phyloP scores from a whole-genome alignment of 2,113 vertebrate genomes.

The Indri indri region DNA sequence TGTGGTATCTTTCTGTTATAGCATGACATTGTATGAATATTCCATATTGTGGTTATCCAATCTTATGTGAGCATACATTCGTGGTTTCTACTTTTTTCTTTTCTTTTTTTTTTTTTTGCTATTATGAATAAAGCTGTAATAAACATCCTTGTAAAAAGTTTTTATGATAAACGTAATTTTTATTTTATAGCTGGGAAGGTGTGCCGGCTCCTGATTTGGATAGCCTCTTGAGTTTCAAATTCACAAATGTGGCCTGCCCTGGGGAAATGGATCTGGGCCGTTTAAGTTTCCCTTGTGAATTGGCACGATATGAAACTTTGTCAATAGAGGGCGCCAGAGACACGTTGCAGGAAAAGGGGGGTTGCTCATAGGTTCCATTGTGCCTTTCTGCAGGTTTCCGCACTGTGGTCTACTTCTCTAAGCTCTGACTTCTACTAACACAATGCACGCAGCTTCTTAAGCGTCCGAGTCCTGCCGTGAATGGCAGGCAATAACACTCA shows the following conservation, averaged over 20 bases:
- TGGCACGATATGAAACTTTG: not conserved
- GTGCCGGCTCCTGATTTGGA: not conserved
- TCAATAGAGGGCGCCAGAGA: not conserved
- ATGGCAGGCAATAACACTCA: not conserved
- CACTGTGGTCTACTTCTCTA: fast-evolving
- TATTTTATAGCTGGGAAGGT: not conserved
- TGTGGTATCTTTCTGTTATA: not conserved
- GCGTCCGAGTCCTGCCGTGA: not conserved
- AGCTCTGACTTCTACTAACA: not conserved
- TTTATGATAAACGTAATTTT: not conserved
- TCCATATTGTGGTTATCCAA: not conserved
- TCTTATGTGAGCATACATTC: not conserved
- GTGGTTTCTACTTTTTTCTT: not conserved
- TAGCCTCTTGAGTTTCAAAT: not conserved
- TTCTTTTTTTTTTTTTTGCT: not conserved
- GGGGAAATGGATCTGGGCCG: not conserved
- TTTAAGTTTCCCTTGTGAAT: not conserved
- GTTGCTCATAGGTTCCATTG: too few relatives aligned
- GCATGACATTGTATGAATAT: not conserved
- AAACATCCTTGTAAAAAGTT: not conserved
- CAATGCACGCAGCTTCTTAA: not conserved
- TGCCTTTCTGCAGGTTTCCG: not conserved
- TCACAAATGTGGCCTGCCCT: not conserved
- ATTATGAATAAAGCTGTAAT: not conserved
- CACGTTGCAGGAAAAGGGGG: not conserved